Conservation (phyloP, 2,113 vertebrate genomes). For the Gymnarchus niloticus region DNA sequence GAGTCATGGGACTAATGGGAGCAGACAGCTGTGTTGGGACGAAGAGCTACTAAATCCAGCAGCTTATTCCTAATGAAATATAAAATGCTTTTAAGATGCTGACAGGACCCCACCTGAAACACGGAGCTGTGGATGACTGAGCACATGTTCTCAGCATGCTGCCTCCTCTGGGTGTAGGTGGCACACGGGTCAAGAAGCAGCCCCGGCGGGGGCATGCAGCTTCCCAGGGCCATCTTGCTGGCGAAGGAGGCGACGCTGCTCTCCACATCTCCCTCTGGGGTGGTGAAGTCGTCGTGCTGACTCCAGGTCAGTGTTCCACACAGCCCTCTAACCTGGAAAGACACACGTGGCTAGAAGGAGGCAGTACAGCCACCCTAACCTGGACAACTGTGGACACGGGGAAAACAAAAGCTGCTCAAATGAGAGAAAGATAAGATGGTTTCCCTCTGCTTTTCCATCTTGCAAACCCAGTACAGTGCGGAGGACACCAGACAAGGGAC, state of each 20-base stretch:
- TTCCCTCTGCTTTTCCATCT: no score
- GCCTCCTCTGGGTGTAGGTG: conserved; percentile 58
- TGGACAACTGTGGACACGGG: neutral
- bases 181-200: conserved; percentile 54
- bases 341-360: neutral
- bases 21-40: neutral
- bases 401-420: no score
- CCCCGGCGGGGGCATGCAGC: conserved; percentile 45
- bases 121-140: conserved; percentile 52
- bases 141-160: conserved; percentile 65
- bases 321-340: conserved; percentile 74
- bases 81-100: neutral
- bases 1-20: neutral
- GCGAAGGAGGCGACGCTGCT: conserved; percentile 61
- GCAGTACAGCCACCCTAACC: neutral
- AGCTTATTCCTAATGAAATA: neutral
- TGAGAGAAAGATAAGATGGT: neutral
- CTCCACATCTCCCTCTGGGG: conserved; percentile 78
- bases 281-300: conserved; percentile 83
- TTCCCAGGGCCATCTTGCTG: conserved; percentile 61
- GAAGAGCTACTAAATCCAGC: neutral
- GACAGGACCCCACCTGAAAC: conserved; percentile 70
- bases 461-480: neutral
- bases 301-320: conserved; percentile 85
- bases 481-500: no score